Percentiles rank a stretch among this genome's conserved stretches.
Conservation (phyloP, 2,888 invertebrate genomes). For the Drosophila stalkeri region DNA sequence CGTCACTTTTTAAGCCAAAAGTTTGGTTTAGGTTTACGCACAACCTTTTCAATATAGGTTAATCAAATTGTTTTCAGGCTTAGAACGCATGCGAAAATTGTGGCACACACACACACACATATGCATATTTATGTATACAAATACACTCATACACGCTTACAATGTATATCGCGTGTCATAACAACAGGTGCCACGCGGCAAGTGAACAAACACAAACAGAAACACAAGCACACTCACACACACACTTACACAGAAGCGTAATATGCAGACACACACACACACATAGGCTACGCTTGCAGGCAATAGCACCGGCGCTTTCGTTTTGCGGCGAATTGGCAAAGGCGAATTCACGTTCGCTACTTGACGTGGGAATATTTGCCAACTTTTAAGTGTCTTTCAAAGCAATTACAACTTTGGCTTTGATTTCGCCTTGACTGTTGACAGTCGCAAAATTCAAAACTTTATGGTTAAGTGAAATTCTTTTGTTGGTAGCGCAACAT, state of each 20-base stretch:
- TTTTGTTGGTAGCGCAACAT: background rate
- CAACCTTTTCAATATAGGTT: constrained; percentile 23
- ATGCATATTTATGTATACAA: background rate
- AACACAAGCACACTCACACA: constrained; percentile 23
- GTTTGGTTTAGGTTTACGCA: constrained; percentile 9
- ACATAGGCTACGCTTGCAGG: constrained; percentile 33
- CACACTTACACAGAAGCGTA: constrained; percentile 14
- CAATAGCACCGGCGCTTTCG: constrained; percentile 5
- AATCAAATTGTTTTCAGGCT: constrained; percentile 26
- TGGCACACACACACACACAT: constrained; percentile 1
- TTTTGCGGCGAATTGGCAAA: constrained; percentile 47
- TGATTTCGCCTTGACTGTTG: constrained; percentile 28
- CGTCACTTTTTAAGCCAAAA: constrained; percentile 41
- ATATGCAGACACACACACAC: constrained; percentile 21
- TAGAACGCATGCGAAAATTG: constrained; percentile 12
- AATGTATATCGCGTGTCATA: constrained; percentile 66
- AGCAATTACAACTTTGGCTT: constrained; percentile 36
- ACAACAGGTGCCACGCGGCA: constrained; percentile 72
- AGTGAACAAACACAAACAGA: constrained; percentile 38
- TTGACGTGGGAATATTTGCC: constrained; percentile 9
- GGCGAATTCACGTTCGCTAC: constrained; percentile 46
- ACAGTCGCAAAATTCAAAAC: constrained; percentile 16
- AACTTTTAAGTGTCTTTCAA: constrained; percentile 30
- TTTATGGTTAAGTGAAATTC: background rate
- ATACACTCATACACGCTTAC: background rate